These are phyloP conservation scores for Rotaria macrura DNA, from an alignment of 2,888 invertebrate species.

Conservation along the genomic window DNA sequence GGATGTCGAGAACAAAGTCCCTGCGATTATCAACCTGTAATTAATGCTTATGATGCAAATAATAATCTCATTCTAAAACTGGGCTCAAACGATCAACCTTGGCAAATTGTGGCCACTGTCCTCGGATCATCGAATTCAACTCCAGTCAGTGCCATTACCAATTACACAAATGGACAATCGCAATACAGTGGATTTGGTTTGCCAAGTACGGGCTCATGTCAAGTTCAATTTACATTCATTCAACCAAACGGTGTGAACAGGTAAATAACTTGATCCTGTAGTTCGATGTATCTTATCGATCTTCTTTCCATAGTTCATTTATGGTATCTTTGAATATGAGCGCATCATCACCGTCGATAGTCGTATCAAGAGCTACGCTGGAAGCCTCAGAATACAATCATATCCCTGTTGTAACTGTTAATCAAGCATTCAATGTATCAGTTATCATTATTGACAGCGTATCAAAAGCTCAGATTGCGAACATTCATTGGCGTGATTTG, in stretches of 20 bases:
- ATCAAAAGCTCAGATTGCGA: background rate
- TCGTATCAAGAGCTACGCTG: background rate
- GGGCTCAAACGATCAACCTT: background rate
- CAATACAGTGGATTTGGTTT: background rate
- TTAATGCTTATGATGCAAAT: background rate
- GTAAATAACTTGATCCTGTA: too few relatives aligned
- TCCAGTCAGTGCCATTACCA: background rate
- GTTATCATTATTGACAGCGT: background rate
- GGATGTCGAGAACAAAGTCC: conserved; percentile 24
- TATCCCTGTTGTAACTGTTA: background rate
- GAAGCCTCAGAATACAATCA: background rate
- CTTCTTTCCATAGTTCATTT: background rate
- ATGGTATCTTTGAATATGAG: background rate
- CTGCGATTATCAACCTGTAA: conserved; percentile 24
- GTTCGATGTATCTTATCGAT: too few relatives aligned
- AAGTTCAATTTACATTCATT: background rate
- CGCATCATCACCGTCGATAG: background rate
- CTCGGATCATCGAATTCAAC: background rate
- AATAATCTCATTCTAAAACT: background rate
- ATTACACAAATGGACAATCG: background rate
- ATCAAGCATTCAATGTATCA: background rate
- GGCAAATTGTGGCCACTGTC: background rate
- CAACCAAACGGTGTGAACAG: background rate
- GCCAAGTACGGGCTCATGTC: background rate
- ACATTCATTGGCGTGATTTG: background rate